Base-by-base conservation (phyloP, 2,797 vertebrate genomes). In the Smutsia temminckii region DNA sequence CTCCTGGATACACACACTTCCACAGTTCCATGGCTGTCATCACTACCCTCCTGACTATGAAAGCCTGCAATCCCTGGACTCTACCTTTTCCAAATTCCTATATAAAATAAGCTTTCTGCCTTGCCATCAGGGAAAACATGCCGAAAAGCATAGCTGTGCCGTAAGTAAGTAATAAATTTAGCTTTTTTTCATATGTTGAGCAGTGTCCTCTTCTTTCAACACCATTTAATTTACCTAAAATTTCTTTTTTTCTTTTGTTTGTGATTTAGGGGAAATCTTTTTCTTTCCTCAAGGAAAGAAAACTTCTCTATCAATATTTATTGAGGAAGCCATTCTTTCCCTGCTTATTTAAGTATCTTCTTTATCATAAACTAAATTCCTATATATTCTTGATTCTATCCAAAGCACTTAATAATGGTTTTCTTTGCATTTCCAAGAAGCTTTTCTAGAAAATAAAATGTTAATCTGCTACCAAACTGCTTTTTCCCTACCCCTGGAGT, bases 1-100 rank as follows among this genome's bases (percentile, higher is more conserved):
- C 5, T 1, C 23, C 11, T 1, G 21, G 8, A 1, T 8, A 63
- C 59, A 40, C 11, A 2, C 13, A 8, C 18, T 12, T 17, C n/a
- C 68, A 51, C 11, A 51, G 10, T 59, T 59, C 29, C 2, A 3
- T 0, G 34, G 8, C 37, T 34, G 69, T 78, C 55, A 16, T 25
- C 37, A 14, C 14, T 5, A 10, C 21, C 4, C 20, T n/a, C 57
- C 32, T 23, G 27, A 59, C 18, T 10, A n/a, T 17, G 29, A n/a
- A 78, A 61, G 25, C 2, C 18, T 3, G 46, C 34, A 68, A 2
- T 40, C 29, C 8, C 25, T 25, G 12, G 71, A 5, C 20, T 21
- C 32, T 2, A 20, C 49, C 40, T 79, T 37, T 77, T 59, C 55
- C 32, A 42, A 40, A 74, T 51, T 40, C 23, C 18, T 32, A 1